phyloP scores from a whole-genome alignment of 2,113 vertebrate genomes.

The Mustela nigripes region DNA sequence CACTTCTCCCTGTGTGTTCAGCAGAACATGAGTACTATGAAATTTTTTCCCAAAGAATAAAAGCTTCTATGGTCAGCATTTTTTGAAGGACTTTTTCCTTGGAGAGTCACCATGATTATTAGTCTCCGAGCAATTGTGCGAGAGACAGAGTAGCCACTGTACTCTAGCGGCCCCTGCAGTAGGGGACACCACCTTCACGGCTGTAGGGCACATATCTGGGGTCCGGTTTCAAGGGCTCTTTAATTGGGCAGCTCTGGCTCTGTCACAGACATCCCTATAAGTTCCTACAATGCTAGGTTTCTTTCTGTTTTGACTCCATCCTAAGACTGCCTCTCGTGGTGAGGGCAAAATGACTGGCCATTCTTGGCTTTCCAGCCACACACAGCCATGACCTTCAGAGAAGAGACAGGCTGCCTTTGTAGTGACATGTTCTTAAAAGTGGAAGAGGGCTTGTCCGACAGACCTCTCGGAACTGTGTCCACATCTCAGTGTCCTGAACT shows the following conservation, averaged over 20 bases:
- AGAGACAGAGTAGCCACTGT: not conserved
- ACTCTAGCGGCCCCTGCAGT: not conserved
- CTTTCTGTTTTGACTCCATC: not conserved
- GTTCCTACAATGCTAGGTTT: not conserved
- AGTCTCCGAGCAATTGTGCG: not conserved
- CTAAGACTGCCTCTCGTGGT: not conserved
- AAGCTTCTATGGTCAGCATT: not conserved
- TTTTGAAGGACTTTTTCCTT: not conserved
- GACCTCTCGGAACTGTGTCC: not conserved
- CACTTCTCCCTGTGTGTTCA: not conserved
- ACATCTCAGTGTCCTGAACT: not conserved
- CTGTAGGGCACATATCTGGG: not conserved
- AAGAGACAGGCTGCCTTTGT: not conserved
- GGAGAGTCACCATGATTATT: not conserved
- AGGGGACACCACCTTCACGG: not conserved
- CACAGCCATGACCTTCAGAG: not conserved
- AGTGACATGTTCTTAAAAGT: not conserved
- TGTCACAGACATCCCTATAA: rapidly evolving
- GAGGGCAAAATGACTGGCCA: not conserved
- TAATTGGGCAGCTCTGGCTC: not conserved
- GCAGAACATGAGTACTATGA: not conserved
- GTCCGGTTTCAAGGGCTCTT: not conserved
- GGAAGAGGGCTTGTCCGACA: no score
- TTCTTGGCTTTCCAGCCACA: not conserved
- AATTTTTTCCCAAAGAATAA: not conserved